Base-by-base conservation (phyloP, 2,113 vertebrate species). In the Cepphus grylle region DNA sequence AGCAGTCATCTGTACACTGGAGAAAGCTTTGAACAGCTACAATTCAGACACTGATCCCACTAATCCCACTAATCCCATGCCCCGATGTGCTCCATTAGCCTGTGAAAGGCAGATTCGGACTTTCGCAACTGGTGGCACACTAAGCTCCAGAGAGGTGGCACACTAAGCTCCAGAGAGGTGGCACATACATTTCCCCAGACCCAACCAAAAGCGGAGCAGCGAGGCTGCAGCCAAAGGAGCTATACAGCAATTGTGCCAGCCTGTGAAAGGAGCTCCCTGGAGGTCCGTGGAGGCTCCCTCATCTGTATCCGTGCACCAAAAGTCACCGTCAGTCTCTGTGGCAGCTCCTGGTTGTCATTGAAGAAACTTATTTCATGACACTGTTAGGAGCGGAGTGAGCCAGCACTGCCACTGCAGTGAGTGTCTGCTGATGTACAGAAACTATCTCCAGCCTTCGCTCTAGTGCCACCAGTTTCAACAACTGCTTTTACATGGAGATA, bases 11-110 rank as follows among this genome's bases (percentile, higher is more conserved):
- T 74, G 43, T 29, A 53, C 38, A 2, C 53, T 53, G 80, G 25
- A 56, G 72, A 58, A 95, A 80, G 71, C 49, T 63, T 65, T 94
- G 65, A 43, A 29, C 27, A 72, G 72, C 83, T 72, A 65, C 53
- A 76, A 3, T 47, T 70, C 56, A 85, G 78, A 47, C 86, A 59
- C 45, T 80, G 87, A 82, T 85, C 52, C 87, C 4, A 2, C 77
- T 94, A 90, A 96, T 96, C 91, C 86, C 6, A 4, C 65, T 93
- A 59, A 94, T 93, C 61, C 66, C 53, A 38, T 61, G 65, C 23
- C 71, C 76, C 0, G 16, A 43, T 88, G 71, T 83, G 80, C 71
- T 94, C 70, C 86, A 71, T 36, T 32, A 81, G 77, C 69, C 69
- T 69, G 38, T 67, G 72, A 91, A 74, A 81, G 45, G 78, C 56